phyloP scores from a whole-genome alignment of 2,113 vertebrate genomes.

The Callaeas wilsoni region DNA sequence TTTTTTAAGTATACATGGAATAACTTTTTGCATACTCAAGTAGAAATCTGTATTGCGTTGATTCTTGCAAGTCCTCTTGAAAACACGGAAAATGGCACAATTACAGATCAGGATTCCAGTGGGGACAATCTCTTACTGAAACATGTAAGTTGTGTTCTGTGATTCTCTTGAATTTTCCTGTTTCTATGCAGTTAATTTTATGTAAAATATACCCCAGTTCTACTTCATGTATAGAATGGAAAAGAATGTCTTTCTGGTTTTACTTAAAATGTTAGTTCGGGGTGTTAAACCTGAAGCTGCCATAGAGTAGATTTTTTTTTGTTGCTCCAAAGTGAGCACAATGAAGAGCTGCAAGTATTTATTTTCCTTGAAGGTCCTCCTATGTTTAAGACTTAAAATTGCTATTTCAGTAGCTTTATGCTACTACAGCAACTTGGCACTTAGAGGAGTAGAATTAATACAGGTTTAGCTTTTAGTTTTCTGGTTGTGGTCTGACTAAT shows the following conservation, averaged over 20 bases:
- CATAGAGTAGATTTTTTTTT: background rate
- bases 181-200: background rate
- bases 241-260: background rate
- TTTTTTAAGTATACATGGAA: constrained; percentile 99
- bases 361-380: background rate
- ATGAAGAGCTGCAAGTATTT: background rate
- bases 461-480: background rate
- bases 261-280: background rate
- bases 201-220: background rate
- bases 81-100: constrained; percentile 75
- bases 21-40: constrained; percentile 97
- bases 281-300: background rate
- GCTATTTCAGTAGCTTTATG: background rate
- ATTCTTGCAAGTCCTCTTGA: constrained; percentile 94
- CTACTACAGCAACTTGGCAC: background rate
- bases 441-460: background rate
- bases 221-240: background rate
- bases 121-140: constrained; percentile 88
- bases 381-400: background rate
- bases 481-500: background rate
- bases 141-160: constrained; percentile 79
- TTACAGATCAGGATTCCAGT: constrained; percentile 74
- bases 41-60: constrained; percentile 96
- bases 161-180: background rate
- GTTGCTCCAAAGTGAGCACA: background rate